Evolutionary conservation across 1,140 invertebrate genomes (phyloP), one percentile per base, ranked within the genome.

Genomic region (Lucilia cuprina): DNA sequence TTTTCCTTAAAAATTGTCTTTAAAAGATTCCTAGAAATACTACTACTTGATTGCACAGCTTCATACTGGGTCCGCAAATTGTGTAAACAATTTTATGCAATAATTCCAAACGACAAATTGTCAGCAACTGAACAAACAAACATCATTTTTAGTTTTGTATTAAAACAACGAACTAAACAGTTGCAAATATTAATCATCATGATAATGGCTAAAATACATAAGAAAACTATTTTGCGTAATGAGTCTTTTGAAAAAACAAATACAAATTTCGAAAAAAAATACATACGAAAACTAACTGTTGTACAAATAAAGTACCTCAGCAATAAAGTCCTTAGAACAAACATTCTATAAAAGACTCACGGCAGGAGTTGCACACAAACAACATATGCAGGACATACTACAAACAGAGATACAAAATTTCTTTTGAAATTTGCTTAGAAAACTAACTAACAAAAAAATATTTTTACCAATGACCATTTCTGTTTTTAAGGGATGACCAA

Each of bases 151-250:
- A 8, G 5, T 10, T 41, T 25, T 30, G 7, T 74, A 12, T 74
- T 74, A 74, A 74, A 30, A 30, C 19, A 25, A 25, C 19, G 0
- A 25, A 21, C 10, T 74, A 9, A 19, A 74, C 70, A 74, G 70
- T 74, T 74, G 70, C 70, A 74, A 21, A 74, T 17, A 74, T 25
- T 74, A 74, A 74, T 74, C 70, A 74, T 74, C n/a, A 21, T n/a
- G 19, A 10, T 30, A 2, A 74, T 30, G 25, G 1, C 25, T n/a
- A 21, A 25, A 41, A 41, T 8, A 41, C 41, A 41, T 41, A 41
- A 41, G 10, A 10, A 41, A 41, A 41, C 41, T 41, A 41, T 74
- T 74, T 74, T 74, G 70, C 70, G 25, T 74, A 74, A 74, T 74
- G 70, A 25, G 7, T 30, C 25, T 21, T 74, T 30, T 25, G 70